Base-by-base conservation (phyloP, 2,797 vertebrate genomes). In the Semaprochilodus insignis region DNA sequence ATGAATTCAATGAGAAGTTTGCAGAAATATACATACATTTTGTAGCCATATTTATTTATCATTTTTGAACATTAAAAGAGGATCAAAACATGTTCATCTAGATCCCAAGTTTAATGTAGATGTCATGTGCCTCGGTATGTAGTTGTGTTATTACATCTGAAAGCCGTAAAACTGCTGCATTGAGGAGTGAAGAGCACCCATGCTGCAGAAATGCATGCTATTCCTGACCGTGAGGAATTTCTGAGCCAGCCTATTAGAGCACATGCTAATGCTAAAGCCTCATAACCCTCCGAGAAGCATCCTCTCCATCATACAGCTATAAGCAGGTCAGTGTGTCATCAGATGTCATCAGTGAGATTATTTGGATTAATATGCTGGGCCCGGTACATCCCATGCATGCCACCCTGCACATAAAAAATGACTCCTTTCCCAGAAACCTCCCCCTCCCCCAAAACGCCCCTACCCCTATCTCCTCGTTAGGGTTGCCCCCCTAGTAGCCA, bases 261-360 rank as follows among this genome's bases (percentile, higher is more conserved):
- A 31, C 62, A 75, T 2, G n/a, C 34, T 36, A n/a, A 75, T 44
- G 34, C 40, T 60, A 75, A 40, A 3, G 14, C 34, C 57, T 62
- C 74, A 44, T 44, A 31, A 44, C 17, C 27, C 63, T 40, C 65
- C 48, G 10, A 69, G 31, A 23, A 19, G 34, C 34, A 4, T 40
- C 34, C 57, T 16, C 72, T 27, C 23, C 16, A 10, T 13, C 72
- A 51, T 5, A 27, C 11, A 54, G 31, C 52, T 40, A 63, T 63
- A 17, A 57, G 72, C 65, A 57, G n/a, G 31, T 84, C 31, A 63
- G 66, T 40, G n/a, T 71, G 36, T 51, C 31, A 60, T 59, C 31
- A 17, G 54, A 67, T 77, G 60, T 74, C 78, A 75, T 74, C 78
- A 75, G 59, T 57, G 25, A 52, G 55, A 34, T 78, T 62, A 69